Conservation (phyloP, 2,113 vertebrate species). For the Chloropsis hardwickii region DNA sequence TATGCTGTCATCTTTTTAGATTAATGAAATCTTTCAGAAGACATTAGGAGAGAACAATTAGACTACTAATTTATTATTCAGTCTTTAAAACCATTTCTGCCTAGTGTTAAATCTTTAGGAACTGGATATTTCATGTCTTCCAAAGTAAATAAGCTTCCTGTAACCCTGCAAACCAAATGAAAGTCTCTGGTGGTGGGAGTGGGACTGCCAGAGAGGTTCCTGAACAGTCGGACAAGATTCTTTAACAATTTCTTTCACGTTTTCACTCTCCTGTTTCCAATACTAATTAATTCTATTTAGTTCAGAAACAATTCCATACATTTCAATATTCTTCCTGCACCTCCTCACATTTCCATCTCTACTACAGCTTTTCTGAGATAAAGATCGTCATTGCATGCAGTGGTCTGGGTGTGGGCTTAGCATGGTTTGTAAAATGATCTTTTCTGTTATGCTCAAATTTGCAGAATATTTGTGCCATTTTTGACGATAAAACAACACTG, state of each 20-base stretch:
- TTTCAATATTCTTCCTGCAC: not conserved
- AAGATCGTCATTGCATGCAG: not conserved
- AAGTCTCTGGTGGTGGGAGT: not conserved
- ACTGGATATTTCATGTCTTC: not conserved
- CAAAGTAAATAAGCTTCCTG: not conserved
- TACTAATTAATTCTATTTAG: not conserved
- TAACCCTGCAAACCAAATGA: not conserved
- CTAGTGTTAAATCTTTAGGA: not conserved
- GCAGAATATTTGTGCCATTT: not conserved
- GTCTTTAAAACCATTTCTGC: not conserved
- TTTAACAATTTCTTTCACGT: not conserved
- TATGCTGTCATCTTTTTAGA: conserved; percentile 9
- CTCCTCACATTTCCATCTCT: not conserved
- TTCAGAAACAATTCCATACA: not conserved
- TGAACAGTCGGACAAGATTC: not conserved
- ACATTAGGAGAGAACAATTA: not conserved
- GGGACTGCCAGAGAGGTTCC: not conserved
- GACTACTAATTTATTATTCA: not conserved
- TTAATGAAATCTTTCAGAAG: conserved; percentile 20
- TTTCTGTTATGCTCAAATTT: not conserved
- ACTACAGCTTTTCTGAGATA: not conserved
- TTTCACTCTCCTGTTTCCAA: not conserved
- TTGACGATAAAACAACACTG: not conserved
- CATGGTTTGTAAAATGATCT: not conserved
- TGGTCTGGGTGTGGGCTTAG: not conserved